phyloP scores from a whole-genome alignment of 2,888 invertebrate species.

The Hirtodrosophila trivittata region DNA sequence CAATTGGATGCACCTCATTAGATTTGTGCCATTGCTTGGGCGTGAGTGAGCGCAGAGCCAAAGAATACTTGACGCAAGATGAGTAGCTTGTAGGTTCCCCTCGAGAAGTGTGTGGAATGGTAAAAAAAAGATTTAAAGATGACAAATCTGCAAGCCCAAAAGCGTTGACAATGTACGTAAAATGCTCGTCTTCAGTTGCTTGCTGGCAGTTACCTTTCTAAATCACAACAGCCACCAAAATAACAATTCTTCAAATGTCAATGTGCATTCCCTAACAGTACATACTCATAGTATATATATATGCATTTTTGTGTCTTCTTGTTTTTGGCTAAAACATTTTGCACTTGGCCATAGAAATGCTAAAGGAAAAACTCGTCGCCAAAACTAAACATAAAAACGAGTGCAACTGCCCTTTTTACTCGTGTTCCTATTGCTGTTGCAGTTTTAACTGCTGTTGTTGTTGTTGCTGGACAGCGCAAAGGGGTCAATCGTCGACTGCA shows the following conservation, averaged over 20 bases:
- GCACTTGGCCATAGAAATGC: constrained; percentile 51
- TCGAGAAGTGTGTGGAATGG: too few species aligned
- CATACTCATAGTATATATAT: constrained; percentile 12
- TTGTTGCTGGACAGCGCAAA: constrained; percentile 10
- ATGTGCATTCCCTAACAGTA: constrained; percentile 48
- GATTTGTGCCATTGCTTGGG: constrained; percentile 29
- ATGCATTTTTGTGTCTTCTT: not conserved
- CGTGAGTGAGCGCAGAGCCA: constrained; percentile 46
- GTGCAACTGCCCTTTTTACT: constrained; percentile 62
- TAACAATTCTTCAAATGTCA: constrained; percentile 66
- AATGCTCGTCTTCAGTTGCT: constrained; percentile 45
- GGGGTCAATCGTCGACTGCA: constrained; percentile 5
- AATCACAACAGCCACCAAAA: constrained; percentile 38
- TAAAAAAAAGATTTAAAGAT: not conserved
- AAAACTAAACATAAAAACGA: constrained; percentile 25
- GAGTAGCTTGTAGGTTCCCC: not conserved
- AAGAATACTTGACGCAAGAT: too few species aligned
- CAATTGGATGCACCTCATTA: constrained; percentile 23
- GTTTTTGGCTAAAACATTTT: constrained; percentile 14
- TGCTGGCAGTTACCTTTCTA: constrained; percentile 61
- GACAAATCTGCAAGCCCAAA: constrained; percentile 14
- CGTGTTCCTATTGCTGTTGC: constrained; percentile 15
- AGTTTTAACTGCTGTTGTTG: constrained; percentile 30
- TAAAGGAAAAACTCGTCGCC: constrained; percentile 37
- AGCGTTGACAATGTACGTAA: constrained; percentile 39